Percentiles rank a stretch among this genome's conserved stretches.
These are phyloP conservation scores for Suncus etruscus DNA, from an alignment of 2,113 vertebrate genomes.

Conservation along the genomic window DNA sequence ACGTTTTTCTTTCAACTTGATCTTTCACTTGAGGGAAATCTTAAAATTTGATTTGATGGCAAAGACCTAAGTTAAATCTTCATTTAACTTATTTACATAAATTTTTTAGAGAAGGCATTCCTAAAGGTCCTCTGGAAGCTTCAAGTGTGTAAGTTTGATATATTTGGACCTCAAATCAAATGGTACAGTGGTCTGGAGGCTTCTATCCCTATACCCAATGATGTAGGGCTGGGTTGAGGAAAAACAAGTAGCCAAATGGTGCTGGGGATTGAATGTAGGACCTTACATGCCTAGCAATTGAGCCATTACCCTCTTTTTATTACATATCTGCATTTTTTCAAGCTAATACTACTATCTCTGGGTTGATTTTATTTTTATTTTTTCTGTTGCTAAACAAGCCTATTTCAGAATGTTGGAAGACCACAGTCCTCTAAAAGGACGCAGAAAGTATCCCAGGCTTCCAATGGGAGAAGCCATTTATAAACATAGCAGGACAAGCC, in stretches of 20 bases:
- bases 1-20: not conserved
- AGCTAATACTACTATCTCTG: not conserved
- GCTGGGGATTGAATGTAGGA: too few relatives aligned
- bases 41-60: slow-evolving; percentile 7
- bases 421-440: not conserved
- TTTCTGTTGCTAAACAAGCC: slow-evolving; percentile 12
- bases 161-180: too few relatives aligned
- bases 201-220: too few relatives aligned
- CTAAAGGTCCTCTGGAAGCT: too few relatives aligned
- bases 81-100: not conserved
- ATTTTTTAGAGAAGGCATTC: too few relatives aligned
- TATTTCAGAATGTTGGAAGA: not conserved
- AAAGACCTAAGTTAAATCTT: not conserved
- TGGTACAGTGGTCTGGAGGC: too few relatives aligned
- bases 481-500: not conserved
- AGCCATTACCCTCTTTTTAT: too few relatives aligned
- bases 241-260: too few relatives aligned
- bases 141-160: too few relatives aligned
- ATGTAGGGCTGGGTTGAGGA: too few relatives aligned
- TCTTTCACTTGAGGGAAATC: not conserved
- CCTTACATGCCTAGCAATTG: too few relatives aligned
- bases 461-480: slow-evolving; percentile 3
- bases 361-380: not conserved
- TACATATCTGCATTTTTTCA: not conserved
- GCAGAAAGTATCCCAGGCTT: not conserved